phyloP scores from a whole-genome alignment of 1,140 invertebrate species.

The Dryas iulia region DNA sequence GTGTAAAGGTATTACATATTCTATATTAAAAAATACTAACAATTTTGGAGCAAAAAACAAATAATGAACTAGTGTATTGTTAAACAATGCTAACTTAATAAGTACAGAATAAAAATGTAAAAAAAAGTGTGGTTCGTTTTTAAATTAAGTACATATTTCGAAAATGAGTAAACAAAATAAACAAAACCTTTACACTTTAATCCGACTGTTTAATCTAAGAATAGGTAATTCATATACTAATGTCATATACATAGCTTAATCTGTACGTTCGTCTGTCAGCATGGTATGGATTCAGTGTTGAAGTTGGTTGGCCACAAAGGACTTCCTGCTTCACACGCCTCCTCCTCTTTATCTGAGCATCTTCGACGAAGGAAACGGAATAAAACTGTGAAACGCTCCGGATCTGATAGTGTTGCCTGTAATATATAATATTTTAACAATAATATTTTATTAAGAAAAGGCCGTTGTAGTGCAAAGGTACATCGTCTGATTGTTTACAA shows the following conservation, averaged over 20 bases:
- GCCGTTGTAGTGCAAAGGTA: too few species aligned
- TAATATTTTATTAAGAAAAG: slow-evolving; percentile 3
- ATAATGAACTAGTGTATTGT: too few species aligned
- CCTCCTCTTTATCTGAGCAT: slow-evolving; percentile 41
- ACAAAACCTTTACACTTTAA: slow-evolving; percentile 5
- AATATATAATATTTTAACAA: slow-evolving; percentile 5
- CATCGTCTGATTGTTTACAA: too few species aligned
- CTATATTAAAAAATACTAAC: too few species aligned
- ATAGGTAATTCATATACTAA: too few species aligned
- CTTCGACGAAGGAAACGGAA: slow-evolving; percentile 35
- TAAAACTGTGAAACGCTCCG: slow-evolving; percentile 42
- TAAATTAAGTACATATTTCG: too few species aligned
- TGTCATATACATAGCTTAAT: too few species aligned
- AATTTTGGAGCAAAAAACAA: too few species aligned
- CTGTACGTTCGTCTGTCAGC: slow-evolving; percentile 37
- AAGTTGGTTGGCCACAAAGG: slow-evolving; percentile 45
- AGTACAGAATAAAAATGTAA: background rate
- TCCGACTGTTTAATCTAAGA: background rate
- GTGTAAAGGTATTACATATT: background rate
- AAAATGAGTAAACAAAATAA: background rate
- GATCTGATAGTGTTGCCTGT: slow-evolving; percentile 57
- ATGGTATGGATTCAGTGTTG: slow-evolving; percentile 34
- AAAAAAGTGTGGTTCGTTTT: too few species aligned
- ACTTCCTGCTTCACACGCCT: slow-evolving; percentile 37
- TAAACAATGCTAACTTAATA: background rate